Percentiles rank a stretch among this genome's conserved stretches.
Evolutionary conservation across 1,140 invertebrate species (phyloP).

Genomic region (Eueides isabella): DNA sequence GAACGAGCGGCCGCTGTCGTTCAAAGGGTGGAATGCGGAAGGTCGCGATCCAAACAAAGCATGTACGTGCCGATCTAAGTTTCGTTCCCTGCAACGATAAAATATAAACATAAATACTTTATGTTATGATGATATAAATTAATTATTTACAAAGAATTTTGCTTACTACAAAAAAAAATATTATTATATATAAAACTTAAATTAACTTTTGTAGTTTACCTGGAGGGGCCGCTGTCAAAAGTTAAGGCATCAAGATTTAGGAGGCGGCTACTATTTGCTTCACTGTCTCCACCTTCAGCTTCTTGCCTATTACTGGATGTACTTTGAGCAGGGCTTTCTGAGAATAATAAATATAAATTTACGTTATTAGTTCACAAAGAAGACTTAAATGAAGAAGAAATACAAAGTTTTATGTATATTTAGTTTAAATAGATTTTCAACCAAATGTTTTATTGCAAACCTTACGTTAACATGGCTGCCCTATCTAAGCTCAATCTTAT

Average conservation of each 20-base stretch:
- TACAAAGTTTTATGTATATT: no score
- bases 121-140: no score
- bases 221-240: conserved; percentile 55
- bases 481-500: not conserved
- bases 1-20: conserved; percentile 53
- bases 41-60: conserved; percentile 63
- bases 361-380: no score
- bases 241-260: conserved; percentile 68
- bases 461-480: no score
- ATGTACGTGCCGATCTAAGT: conserved; percentile 46
- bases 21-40: conserved; percentile 72
- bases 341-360: conserved; percentile 11
- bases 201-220: conserved; percentile 39
- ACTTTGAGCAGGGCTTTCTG: conserved; percentile 49
- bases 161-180: no score
- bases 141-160: no score
- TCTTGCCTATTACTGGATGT: conserved; percentile 53
- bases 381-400: no score
- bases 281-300: conserved; percentile 51
- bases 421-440: no score
- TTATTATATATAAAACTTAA: no score
- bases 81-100: conserved; percentile 51
- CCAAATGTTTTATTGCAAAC: no score
- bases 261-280: conserved; percentile 56
- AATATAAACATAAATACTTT: not conserved